Conservation (phyloP, 2,888 invertebrate species). For the Helleia helle region DNA sequence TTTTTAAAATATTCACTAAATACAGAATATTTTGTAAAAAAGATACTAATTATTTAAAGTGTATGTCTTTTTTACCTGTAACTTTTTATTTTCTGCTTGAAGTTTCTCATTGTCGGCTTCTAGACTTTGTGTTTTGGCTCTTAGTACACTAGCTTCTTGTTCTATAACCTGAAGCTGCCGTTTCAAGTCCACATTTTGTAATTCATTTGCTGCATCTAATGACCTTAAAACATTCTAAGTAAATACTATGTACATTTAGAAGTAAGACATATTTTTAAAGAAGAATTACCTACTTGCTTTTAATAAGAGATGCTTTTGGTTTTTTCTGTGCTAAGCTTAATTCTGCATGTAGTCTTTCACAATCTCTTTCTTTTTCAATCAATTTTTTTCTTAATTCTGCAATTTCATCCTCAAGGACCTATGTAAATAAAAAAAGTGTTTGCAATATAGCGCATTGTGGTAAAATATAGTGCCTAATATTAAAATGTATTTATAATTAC, state of each 20-base stretch:
- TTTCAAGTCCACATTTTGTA: slow-evolving; percentile 79
- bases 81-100: slow-evolving; percentile 80
- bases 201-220: slow-evolving; percentile 70
- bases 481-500: slow-evolving; percentile 33
- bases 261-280: slow-evolving; percentile 13
- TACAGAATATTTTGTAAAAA: too few species aligned
- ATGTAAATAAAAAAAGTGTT: too few species aligned
- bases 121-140: slow-evolving; percentile 78
- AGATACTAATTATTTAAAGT: too few species aligned
- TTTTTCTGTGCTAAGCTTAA: slow-evolving; percentile 76
- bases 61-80: slow-evolving; percentile 70
- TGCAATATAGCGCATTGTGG: too few species aligned
- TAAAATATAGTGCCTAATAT: neutral
- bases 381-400: slow-evolving; percentile 82
- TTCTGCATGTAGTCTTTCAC: slow-evolving; percentile 84
- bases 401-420: slow-evolving; percentile 82
- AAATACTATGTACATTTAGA: neutral
- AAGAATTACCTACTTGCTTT: slow-evolving; percentile 74
- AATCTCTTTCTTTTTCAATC: slow-evolving; percentile 87
- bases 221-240: slow-evolving; percentile 53
- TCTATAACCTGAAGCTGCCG: slow-evolving; percentile 84
- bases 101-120: slow-evolving; percentile 86
- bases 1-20: too few species aligned
- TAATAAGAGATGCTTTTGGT: slow-evolving; percentile 75
- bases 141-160: slow-evolving; percentile 81